Evolutionary conservation across 1,140 invertebrate species (phyloP).

Genomic region (Archegozetes longisetosus): DNA sequence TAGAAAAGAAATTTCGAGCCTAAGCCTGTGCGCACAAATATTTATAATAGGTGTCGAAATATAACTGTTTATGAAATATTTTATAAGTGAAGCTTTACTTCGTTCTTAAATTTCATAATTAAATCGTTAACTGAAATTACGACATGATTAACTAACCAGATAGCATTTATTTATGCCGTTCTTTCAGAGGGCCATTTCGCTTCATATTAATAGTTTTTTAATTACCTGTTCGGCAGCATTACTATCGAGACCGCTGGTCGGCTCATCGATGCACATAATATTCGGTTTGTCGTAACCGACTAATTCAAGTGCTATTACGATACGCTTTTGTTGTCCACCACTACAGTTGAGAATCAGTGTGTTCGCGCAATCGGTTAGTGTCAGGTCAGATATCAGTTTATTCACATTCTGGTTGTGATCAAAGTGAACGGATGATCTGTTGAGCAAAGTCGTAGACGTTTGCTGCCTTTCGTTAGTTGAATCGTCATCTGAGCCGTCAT

Average conservation of each 20-base stretch:
- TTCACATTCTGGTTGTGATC: neutral
- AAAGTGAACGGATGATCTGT: neutral
- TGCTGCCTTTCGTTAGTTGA: too few species aligned
- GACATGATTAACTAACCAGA: too few species aligned
- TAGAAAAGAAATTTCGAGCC: too few species aligned
- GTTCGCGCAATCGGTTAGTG: neutral
- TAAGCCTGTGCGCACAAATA: too few species aligned
- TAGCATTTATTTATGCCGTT: neutral
- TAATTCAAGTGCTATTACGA: slow-evolving; percentile 85
- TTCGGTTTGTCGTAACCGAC: slow-evolving; percentile 30
- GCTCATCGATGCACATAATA: slow-evolving; percentile 25
- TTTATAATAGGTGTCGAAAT: too few species aligned
- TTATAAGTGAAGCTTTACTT: too few species aligned
- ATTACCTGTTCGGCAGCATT: slow-evolving; percentile 21
- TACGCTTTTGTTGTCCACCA: slow-evolving; percentile 76
- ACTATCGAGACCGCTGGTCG: slow-evolving; percentile 46
- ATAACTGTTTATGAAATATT: too few species aligned
- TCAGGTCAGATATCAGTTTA: neutral
- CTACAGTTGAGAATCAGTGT: neutral
- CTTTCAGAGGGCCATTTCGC: neutral
- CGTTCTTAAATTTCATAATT: too few species aligned
- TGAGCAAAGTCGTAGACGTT: neutral
- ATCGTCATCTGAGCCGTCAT: neutral
- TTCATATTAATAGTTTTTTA: neutral
- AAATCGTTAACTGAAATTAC: too few species aligned